A percentile compares a stretch with the other conserved stretches of the same genome.
Evolutionary conservation across 2,888 invertebrate genomes (phyloP).

Genomic region (Apotomis capreana): DNA sequence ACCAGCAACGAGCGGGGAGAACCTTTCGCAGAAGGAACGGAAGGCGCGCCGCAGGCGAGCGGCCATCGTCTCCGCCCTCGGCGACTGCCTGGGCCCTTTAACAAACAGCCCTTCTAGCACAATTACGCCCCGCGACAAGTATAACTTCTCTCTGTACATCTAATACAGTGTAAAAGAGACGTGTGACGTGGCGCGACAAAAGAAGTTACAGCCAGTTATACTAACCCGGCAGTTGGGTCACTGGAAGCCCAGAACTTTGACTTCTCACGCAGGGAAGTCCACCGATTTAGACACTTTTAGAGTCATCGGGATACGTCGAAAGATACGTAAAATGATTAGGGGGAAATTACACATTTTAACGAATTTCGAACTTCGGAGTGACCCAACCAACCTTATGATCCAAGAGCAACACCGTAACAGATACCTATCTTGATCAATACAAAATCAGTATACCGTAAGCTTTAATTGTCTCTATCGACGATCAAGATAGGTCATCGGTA

Average conservation of each 20-base stretch:
- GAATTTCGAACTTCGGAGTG: neutral
- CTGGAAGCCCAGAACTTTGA: too few species aligned
- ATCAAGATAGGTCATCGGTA: slow-evolving; percentile 21
- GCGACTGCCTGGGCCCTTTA: slow-evolving; percentile 56
- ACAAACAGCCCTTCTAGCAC: slow-evolving; percentile 55
- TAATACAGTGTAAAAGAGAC: too few species aligned
- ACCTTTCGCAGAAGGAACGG: slow-evolving; percentile 60
- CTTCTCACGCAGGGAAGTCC: too few species aligned
- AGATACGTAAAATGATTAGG: too few species aligned
- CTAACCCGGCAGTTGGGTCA: too few species aligned
- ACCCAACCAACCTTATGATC: slow-evolving; percentile 23
- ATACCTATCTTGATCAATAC: slow-evolving; percentile 2
- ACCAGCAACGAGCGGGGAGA: slow-evolving; percentile 61
- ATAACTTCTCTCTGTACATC: too few species aligned
- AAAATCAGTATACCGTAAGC: neutral
- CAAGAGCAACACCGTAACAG: slow-evolving; percentile 10
- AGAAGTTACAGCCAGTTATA: too few species aligned
- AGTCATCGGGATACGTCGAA: too few species aligned
- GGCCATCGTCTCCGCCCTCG: slow-evolving; percentile 53
- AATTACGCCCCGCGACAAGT: slow-evolving; percentile 42
- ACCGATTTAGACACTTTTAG: too few species aligned
- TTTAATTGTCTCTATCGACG: neutral
- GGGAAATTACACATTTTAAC: neutral
- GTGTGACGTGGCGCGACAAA: too few species aligned
- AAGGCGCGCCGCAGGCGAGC: slow-evolving; percentile 73